Base-by-base conservation (phyloP, 2,888 invertebrate genomes). In the Dioctria rufipes region DNA sequence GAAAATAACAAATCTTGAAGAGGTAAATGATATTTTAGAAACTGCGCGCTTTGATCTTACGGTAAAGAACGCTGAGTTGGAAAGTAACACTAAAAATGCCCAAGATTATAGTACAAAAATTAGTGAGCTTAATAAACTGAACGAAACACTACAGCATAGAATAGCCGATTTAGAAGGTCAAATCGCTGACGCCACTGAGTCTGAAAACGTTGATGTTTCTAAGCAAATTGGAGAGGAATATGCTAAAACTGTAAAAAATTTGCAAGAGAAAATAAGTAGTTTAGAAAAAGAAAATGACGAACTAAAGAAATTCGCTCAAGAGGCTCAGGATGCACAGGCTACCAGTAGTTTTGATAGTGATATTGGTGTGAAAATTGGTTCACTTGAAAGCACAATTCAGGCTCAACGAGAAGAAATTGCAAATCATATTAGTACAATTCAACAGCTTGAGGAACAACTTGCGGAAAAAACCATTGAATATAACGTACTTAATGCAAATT, bases 391-490 rank as follows among this genome's bases (percentile, higher is more conserved):
- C n/a, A 90, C 90, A 83, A 87, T 92, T 42, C 89, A 88, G 83
- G 84, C 86, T 66, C 90, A 91, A 63, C 86, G 89, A 77, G 87
- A 89, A 40, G 90, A 90, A 85, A 90, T 67, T 83, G 83, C 83
- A 39, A 65, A 80, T 37, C 73, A 79, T 8, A 13, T 85, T 82
- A 65, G 81, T 13, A 82, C 66, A 43, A 80, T 85, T 81, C 78
- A 81, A 85, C 90, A 90, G 86, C 88, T 90, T 5, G 90, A 90
- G 85, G 87, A 91, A 39, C 90, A 90, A 69, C 86, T 92, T 85
- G 90, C 91, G 4, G 91, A 91, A 85, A 88, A 92, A 84, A 87
- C 89, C 40, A 91, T 91, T 84, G 91, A 92, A 84, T 84, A 92
- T 60, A 90, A 91, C 84, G 87, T 88, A 2, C 83, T 84, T 87